Evolutionary conservation across 2,113 vertebrate genomes (phyloP).

Genomic region (Progne subis): DNA sequence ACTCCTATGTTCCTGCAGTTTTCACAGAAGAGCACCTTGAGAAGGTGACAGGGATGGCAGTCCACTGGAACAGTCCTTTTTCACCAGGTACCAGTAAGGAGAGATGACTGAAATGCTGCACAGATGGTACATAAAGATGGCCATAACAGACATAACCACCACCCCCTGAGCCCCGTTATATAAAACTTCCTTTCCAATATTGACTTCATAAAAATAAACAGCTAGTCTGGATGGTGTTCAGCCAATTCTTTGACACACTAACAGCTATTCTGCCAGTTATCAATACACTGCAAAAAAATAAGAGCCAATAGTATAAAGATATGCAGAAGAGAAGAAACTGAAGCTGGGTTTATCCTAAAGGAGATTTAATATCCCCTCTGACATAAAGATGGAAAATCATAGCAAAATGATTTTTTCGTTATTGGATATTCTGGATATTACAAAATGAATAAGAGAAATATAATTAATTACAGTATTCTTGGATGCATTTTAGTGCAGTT

Average conservation of each 20-base stretch:
- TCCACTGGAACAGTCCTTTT: background rate
- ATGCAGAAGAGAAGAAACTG: background rate
- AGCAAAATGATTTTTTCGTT: no score
- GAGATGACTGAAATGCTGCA: background rate
- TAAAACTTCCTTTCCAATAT: background rate
- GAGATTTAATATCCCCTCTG: background rate
- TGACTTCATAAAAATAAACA: background rate
- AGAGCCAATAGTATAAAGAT: background rate
- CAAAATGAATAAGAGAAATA: background rate
- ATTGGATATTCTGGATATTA: no score
- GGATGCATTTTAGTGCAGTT: background rate
- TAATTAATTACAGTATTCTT: background rate
- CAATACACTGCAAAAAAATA: background rate
- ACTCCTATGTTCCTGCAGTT: background rate
- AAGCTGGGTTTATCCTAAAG: background rate
- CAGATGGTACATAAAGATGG: background rate
- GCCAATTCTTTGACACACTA: background rate
- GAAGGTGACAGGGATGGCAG: background rate
- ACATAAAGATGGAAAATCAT: background rate
- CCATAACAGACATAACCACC: background rate
- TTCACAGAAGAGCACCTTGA: background rate
- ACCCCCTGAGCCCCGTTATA: background rate
- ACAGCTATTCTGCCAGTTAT: background rate
- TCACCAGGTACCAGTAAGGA: background rate
- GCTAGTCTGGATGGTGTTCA: background rate